A percentile compares a stretch with the other conserved stretches of the same genome.
These are phyloP conservation scores for human (Homo sapiens) DNA, from an alignment of 2,113 vertebrate genomes.

Conservation along the genomic window GRCh38 chr3:158945001-158945500, in stretches of 20 bases:
- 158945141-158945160: background rate
- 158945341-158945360: constrained; percentile 16
- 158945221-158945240: background rate
- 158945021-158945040: background rate
- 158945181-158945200: background rate
- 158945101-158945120: background rate
- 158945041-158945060: background rate
- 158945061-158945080: background rate
- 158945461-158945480: background rate
- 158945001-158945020: background rate
- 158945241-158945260: background rate
- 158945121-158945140: background rate
- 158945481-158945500: background rate
- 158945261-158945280: background rate
- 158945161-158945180: background rate
- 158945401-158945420: constrained; percentile 1
- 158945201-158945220: background rate
- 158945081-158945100: background rate
- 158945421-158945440: constrained; percentile 17
- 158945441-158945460: constrained; percentile 16
- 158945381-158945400: background rate
- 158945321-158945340: background rate
- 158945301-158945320: background rate
- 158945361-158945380: background rate
- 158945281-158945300: background rate